A percentile compares a stretch with the other conserved stretches of the same genome.
Evolutionary conservation across 1,140 invertebrate genomes (phyloP).

Genomic region (Belonocnema kinseyi): DNA sequence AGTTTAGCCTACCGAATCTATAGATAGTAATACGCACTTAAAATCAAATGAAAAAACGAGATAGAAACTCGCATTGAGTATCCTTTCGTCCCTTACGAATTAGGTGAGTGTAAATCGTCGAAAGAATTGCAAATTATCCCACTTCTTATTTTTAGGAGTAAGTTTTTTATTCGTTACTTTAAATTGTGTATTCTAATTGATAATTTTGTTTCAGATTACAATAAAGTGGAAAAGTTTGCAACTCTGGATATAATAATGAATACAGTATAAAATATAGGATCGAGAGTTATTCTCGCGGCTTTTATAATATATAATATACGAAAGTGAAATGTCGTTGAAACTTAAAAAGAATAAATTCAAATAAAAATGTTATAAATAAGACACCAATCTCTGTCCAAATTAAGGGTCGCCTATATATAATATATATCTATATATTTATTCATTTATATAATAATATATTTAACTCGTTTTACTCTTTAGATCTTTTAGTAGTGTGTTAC

Average conservation of each 20-base stretch:
- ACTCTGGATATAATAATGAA: background rate
- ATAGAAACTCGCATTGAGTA: background rate
- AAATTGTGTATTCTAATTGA: background rate
- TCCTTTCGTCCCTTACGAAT: conserved; percentile 8
- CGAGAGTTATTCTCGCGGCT: conserved; percentile 13
- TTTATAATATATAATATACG: conserved; percentile 5
- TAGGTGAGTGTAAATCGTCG: conserved; percentile 23
- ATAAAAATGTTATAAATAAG: conserved; percentile 5
- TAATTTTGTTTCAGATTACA: background rate
- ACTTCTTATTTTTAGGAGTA: background rate
- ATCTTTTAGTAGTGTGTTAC: conserved; percentile 29
- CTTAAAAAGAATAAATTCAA: conserved; percentile 1
- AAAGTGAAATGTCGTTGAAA: conserved; percentile 12
- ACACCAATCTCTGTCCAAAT: conserved; percentile 39
- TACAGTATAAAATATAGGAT: conserved; percentile 23
- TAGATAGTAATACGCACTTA: background rate
- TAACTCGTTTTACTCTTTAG: conserved; percentile 22
- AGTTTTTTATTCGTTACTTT: background rate
- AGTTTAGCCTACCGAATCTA: background rate
- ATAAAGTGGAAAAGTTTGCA: conserved; percentile 16
- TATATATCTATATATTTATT: conserved; percentile 32
- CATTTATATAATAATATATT: conserved; percentile 32
- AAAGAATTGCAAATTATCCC: conserved; percentile 8
- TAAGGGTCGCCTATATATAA: conserved; percentile 39
- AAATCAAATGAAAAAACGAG: background rate